phyloP scores from a whole-genome alignment of 2,888 invertebrate genomes.

The Macaria notata region DNA sequence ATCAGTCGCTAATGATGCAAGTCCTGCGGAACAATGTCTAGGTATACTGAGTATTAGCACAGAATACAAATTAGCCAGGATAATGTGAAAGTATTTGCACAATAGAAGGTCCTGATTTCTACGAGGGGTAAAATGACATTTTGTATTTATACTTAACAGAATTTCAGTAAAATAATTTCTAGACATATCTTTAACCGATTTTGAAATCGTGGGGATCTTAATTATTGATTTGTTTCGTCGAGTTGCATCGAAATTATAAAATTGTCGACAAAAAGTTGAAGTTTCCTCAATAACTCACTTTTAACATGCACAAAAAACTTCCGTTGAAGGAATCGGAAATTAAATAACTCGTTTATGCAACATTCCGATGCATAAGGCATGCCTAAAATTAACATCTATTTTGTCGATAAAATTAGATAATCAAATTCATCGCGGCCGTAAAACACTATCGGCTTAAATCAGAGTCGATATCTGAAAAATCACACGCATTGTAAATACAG shows the following conservation, averaged over 20 bases:
- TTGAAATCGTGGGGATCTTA: too few relatives aligned
- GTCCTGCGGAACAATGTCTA: slow-evolving; percentile 45
- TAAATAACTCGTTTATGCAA: slow-evolving; percentile 39
- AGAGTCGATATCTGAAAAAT: slow-evolving; percentile 31
- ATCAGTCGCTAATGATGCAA: slow-evolving; percentile 59
- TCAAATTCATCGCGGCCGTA: slow-evolving; percentile 32
- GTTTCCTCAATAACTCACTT: slow-evolving; percentile 11
- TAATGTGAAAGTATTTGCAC: too few relatives aligned
- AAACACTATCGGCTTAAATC: slow-evolving; percentile 29
- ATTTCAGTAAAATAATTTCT: too few relatives aligned
- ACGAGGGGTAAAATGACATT: too few relatives aligned
- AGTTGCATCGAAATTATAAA: too few relatives aligned
- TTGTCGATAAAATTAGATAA: slow-evolving; percentile 34
- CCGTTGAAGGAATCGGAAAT: slow-evolving; percentile 37
- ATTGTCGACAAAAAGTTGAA: too few relatives aligned
- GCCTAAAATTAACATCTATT: slow-evolving; percentile 44
- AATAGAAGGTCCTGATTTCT: too few relatives aligned
- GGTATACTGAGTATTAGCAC: not conserved
- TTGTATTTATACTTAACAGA: too few relatives aligned
- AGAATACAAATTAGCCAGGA: too few relatives aligned
- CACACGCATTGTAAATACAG: slow-evolving; percentile 21
- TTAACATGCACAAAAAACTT: slow-evolving; percentile 4
- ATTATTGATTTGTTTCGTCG: too few relatives aligned
- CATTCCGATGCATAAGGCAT: slow-evolving; percentile 37
- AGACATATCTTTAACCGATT: too few relatives aligned